These are phyloP conservation scores for Leptopilina syphax DNA, from an alignment of 2,888 invertebrate species.

Conservation along the genomic window DNA sequence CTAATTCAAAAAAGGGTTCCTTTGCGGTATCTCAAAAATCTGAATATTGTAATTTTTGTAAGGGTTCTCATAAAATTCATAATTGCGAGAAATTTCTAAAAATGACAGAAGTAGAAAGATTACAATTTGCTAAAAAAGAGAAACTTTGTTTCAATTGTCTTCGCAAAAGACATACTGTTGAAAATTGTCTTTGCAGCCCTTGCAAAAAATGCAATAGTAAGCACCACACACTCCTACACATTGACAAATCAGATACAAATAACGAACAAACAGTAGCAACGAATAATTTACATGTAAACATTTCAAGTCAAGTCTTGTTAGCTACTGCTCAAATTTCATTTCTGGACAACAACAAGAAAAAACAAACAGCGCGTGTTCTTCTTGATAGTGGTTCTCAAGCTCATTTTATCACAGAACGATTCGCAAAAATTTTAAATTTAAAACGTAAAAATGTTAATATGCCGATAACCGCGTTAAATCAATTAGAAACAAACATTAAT, in stretches of 20 bases:
- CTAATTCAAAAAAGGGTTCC: neutral
- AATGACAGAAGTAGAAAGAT: neutral
- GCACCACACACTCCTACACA: neutral
- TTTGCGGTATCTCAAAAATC: neutral
- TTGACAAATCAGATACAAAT: neutral
- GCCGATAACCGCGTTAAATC: neutral
- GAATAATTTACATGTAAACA: neutral
- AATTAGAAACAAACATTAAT: neutral
- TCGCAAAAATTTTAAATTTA: neutral
- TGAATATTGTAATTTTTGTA: conserved; percentile 1
- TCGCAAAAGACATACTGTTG: conserved; percentile 1
- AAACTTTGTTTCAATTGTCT: conserved; percentile 14
- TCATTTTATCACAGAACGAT: neutral
- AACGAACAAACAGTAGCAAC: neutral
- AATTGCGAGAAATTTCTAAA: neutral
- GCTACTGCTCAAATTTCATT: neutral
- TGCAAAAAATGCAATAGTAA: neutral
- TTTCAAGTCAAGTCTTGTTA: neutral
- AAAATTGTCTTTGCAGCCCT: neutral
- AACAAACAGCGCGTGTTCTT: neutral
- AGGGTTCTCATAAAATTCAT: neutral
- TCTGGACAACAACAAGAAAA: neutral
- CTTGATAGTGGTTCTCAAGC: neutral
- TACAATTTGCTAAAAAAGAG: neutral
- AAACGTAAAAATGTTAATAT: neutral